Percentiles rank a stretch among this genome's conserved stretches.
Evolutionary conservation across 2,888 invertebrate genomes (phyloP).

Genomic region (Agrilus cyanescens): DNA sequence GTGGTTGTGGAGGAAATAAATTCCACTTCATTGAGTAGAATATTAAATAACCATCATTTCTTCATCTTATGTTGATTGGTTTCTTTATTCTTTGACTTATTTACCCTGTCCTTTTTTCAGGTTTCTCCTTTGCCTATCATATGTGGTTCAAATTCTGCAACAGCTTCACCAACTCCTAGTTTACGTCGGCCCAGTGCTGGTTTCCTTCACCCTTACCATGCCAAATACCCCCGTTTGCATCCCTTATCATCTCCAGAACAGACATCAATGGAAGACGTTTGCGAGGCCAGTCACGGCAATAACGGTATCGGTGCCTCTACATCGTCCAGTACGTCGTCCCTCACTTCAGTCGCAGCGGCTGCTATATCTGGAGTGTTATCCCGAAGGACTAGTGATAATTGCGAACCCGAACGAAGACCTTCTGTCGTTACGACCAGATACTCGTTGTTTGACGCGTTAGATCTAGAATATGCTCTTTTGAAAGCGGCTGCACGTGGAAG

Average conservation of each 20-base stretch:
- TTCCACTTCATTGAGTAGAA: too few relatives aligned
- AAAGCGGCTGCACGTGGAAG: slow-evolving; percentile 59
- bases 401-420: slow-evolving; percentile 40
- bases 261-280: slow-evolving; percentile 36
- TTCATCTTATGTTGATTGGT: too few relatives aligned
- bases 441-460: slow-evolving; percentile 58
- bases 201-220: slow-evolving; percentile 58
- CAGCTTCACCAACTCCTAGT: slow-evolving; percentile 31
- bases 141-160: slow-evolving; percentile 30
- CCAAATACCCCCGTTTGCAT: slow-evolving; percentile 43
- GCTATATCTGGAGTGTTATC: slow-evolving; percentile 16
- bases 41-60: too few relatives aligned
- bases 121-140: slow-evolving; percentile 42
- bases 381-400: slow-evolving; percentile 30
- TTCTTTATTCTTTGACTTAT: too few relatives aligned
- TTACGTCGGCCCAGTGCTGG: slow-evolving; percentile 42
- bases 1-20: too few relatives aligned
- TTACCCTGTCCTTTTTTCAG: slow-evolving; percentile 29
- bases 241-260: slow-evolving; percentile 35
- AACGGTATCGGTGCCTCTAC: slow-evolving; percentile 33
- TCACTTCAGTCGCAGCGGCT: slow-evolving; percentile 40
- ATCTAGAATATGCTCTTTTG: slow-evolving; percentile 56
- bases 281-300: slow-evolving; percentile 27
- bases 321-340: slow-evolving; percentile 45
- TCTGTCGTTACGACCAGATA: slow-evolving; percentile 50